These are phyloP conservation scores for Trachurus trachurus DNA, from an alignment of 2,797 vertebrate genomes.

Conservation along the genomic window DNA sequence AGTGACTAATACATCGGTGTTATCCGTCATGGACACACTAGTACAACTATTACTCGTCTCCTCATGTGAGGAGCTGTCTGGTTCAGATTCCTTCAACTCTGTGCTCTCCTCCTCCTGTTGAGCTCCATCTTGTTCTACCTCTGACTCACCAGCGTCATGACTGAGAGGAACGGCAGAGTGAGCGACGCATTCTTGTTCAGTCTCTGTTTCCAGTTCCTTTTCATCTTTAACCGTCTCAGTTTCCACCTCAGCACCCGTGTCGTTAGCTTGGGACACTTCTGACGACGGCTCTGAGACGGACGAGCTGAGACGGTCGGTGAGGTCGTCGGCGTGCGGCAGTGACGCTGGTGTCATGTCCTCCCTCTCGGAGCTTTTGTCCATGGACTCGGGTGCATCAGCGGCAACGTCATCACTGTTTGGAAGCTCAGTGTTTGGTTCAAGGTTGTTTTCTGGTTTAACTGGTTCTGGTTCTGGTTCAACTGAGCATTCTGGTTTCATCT, in stretches of 20 bases:
- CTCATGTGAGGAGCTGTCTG: constrained; percentile 5
- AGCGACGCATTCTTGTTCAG: constrained; percentile 2
- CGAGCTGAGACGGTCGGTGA: background rate
- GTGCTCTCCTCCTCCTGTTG: constrained; percentile 6
- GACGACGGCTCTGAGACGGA: constrained; percentile 20
- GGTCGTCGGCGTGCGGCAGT: background rate
- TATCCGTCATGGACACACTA: background rate
- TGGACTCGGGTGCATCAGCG: constrained; percentile 12
- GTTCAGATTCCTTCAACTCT: constrained; percentile 6
- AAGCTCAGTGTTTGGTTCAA: constrained; percentile 22
- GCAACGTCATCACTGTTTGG: background rate
- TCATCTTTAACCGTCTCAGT: constrained; percentile 8
- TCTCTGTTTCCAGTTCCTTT: background rate
- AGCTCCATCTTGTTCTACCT: background rate
- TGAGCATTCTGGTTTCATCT: constrained; percentile 16
- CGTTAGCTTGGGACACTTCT: background rate
- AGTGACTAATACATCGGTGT: background rate
- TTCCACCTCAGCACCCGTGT: constrained; percentile 9
- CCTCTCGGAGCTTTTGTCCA: constrained; percentile 3
- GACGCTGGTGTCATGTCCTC: background rate
- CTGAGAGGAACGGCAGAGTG: background rate
- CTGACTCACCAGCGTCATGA: constrained; percentile 19
- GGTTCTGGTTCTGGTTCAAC: too few species aligned
- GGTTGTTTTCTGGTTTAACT: background rate
- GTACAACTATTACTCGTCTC: background rate